Base-by-base conservation (phyloP, 2,888 invertebrate genomes). In the Lasius fuliginosus region DNA sequence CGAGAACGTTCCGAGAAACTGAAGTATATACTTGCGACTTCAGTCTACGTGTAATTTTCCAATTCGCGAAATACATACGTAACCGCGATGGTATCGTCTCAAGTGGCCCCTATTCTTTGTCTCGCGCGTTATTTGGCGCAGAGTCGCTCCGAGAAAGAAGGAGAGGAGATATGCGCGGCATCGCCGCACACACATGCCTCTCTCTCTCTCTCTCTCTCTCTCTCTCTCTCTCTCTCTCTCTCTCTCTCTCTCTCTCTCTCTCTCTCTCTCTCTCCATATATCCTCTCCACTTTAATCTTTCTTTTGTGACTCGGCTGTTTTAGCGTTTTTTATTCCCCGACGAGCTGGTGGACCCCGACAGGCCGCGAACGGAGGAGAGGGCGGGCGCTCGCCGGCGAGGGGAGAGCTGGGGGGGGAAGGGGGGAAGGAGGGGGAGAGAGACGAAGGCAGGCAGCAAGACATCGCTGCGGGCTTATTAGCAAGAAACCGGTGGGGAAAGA, bases 251-350 rank as follows among this genome's bases (percentile, higher is more conserved):
- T 23, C 23, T 23, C 23, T 23, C 23, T 23, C 23, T 23, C 23
- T 23, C 23, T 23, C 23, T 23, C 23, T 23, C 89, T 91, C 92
- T 89, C 88, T 86, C 88, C 88, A 90, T 92, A 91, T 91, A 92
- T 93, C 91, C 90, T 91, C 90, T 92, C 90, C 88, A 87, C 88
- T 92, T 93, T 92, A 92, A 91, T 93, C 93, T 92, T 94, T 93
- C 94, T 94, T 94, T 94, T 94, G 93, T 94, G 94, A 94, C 94
- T 94, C 92, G 92, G 89, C 94, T 93, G 93, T 94, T 94, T 94
- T 92, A 94, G 88, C 91, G 92, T 93, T 93, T 94, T 93, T 94
- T 94, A 91, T 92, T 92, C 92, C 90, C 85, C 91, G 91, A 92
- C 91, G 89, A 91, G 90, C 85, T 88, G 88, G 76, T 88, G 88